Evolutionary conservation across 2,888 invertebrate genomes (phyloP), one percentile per base, ranked within the genome.

Genomic region (Diploptera punctata): DNA sequence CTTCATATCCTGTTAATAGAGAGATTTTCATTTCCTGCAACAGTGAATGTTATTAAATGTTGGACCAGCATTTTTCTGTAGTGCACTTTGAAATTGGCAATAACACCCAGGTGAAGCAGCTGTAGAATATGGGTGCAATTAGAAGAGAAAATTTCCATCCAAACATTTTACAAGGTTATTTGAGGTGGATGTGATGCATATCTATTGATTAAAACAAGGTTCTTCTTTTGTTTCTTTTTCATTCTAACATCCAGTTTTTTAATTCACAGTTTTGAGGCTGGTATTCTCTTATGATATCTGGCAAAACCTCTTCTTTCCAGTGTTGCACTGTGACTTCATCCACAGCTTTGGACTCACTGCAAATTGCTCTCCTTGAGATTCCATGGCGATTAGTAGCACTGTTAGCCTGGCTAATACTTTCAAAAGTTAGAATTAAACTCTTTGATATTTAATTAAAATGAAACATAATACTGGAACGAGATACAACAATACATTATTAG

Each of bases 61-160:
- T 49, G n/a, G 5, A 18, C 18, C 18, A 49, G n/a, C 7, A 13
- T 49, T 49, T 49, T 49, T 49, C 49, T 49, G 7, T 18, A 49
- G 5, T 49, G n/a, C 18, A 49, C 49, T 49, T 49, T 49, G 49
- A 49, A 49, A 49, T 49, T 49, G 7, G 49, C n/a, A 49, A 49
- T 49, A n/a, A 18, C n/a, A n/a, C 49, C 49, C 49, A n/a, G n/a
- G n/a, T 18, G 10, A 49, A n/a, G 49, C 4, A n/a, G 49, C 49
- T 49, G 49, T 49, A 49, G 49, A 49, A 18, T 18, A 49, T n/a
- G 7, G n/a, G 49, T 49, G 49, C 18, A 49, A 49, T 49, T 18
- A 13, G n/a, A n/a, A n/a, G n/a, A n/a, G n/a, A n/a, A n/a, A n/a
- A n/a, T n/a, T n/a, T n/a, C n/a, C n/a, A n/a, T n/a, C n/a, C n/a